These are phyloP conservation scores for Caenorhabditis remanei DNA, from an alignment of 1,140 invertebrate genomes.

Conservation along the genomic window DNA sequence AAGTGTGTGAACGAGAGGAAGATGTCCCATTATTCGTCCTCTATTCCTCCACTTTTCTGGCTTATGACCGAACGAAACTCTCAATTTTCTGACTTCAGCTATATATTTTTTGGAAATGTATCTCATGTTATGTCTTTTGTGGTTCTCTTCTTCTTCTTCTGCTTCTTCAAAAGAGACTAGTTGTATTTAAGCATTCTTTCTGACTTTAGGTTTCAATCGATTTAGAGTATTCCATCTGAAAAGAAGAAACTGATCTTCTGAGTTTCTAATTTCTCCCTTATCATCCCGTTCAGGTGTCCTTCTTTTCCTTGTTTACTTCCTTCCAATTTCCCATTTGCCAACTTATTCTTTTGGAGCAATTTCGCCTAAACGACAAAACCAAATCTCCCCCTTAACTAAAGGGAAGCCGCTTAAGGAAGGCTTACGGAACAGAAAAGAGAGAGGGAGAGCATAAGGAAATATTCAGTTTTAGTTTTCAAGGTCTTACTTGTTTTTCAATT, in stretches of 20 bases:
- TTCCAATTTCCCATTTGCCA: not conserved
- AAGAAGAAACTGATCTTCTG: not conserved
- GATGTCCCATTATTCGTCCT: too few species aligned
- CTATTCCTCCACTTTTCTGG: too few species aligned
- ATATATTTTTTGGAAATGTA: too few species aligned
- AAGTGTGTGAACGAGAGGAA: too few species aligned
- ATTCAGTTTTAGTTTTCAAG: not conserved
- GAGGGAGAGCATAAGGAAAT: not conserved
- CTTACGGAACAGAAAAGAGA: conserved; percentile 6
- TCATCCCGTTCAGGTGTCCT: not conserved
- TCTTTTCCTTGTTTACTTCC: not conserved
- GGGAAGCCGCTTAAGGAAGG: conserved; percentile 40
- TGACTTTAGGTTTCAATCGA: too few species aligned
- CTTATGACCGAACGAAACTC: too few species aligned
- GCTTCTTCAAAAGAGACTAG: too few species aligned
- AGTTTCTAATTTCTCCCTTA: not conserved
- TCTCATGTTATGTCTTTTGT: too few species aligned
- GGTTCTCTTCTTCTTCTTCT: too few species aligned
- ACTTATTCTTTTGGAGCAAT: conserved; percentile 14
- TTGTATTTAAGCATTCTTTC: too few species aligned
- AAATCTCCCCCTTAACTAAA: conserved; percentile 25
- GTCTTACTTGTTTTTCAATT: conserved; percentile 10
- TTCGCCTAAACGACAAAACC: conserved; percentile 21
- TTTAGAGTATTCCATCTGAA: too few species aligned
- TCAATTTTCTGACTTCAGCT: too few species aligned